Base-by-base conservation (phyloP, 2,888 invertebrate genomes). In the Scaptodrosophila latifasciaeformis region DNA sequence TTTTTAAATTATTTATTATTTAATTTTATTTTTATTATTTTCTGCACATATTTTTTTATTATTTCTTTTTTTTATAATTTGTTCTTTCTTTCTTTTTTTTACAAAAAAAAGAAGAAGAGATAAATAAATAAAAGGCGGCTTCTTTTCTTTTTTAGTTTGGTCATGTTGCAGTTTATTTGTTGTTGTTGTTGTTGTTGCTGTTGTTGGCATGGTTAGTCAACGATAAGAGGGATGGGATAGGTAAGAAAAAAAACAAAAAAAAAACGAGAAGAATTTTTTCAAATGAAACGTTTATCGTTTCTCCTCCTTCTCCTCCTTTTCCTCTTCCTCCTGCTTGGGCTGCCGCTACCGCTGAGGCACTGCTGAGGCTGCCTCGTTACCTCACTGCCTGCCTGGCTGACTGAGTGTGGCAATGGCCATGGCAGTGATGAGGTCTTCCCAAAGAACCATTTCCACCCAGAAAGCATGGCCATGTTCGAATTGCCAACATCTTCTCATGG, bases 201-300 rank as follows among this genome's bases (percentile, higher is more conserved):
- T 19, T 19, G 19, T 39, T 39, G 56, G 47, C 56, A 55, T 46
- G 59, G 51, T 47, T 35, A 49, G 56, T 54, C 12, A 57, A 52
- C 68, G 68, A 71, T 71, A 71, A 68, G 68, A 65, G 68, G n/a
- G n/a, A n/a, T n/a, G n/a, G n/a, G 68, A 65, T 68, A 71, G 68
- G 65, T 67, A 70, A n/a, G n/a, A n/a, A n/a, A n/a, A n/a, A n/a
- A n/a, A n/a, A n/a, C n/a, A n/a, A n/a, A n/a, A n/a, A n/a, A n/a
- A n/a, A n/a, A n/a, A n/a, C n/a, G n/a, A n/a, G n/a, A 67, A 54
- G 63, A 60, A 63, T 55, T 42, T 57, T 65, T 70, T 70, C 70
- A 58, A 67, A 64, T 49, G 55, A 67, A 60, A 58, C 55, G 58
- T 68, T 67, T 65, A 67, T 68, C 67, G 66, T 43, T 62, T 66